Percentiles rank a stretch among this genome's conserved stretches.
phyloP scores from a whole-genome alignment of 2,888 invertebrate species.

The Agriopis aurantiaria region DNA sequence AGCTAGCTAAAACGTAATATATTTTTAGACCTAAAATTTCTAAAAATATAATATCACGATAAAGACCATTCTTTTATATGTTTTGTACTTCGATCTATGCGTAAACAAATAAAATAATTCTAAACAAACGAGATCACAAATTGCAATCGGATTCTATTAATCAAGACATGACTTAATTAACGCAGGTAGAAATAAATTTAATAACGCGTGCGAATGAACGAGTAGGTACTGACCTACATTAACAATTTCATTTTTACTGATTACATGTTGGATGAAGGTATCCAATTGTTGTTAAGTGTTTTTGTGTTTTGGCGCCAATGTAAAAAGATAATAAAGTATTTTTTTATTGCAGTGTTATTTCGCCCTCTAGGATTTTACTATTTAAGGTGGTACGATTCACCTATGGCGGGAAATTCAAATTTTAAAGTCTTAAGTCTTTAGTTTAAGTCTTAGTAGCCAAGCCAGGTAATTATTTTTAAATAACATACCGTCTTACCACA shows the following conservation, averaged over 20 bases:
- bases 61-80: too few species aligned
- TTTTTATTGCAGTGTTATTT: too few species aligned
- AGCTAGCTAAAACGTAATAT: too few species aligned
- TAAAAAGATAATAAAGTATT: not conserved
- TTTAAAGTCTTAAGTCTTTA: too few species aligned
- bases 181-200: slow-evolving; percentile 6
- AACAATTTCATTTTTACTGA: slow-evolving; percentile 18
- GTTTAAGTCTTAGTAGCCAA: too few species aligned
- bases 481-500: too few species aligned
- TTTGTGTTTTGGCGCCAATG: not conserved
- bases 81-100: not conserved
- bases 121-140: not conserved
- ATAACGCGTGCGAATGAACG: slow-evolving; percentile 17
- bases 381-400: too few species aligned
- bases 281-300: slow-evolving; percentile 13
- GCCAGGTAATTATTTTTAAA: too few species aligned
- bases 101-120: not conserved
- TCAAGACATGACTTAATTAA: slow-evolving; percentile 10
- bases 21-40: too few species aligned
- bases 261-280: slow-evolving; percentile 29
- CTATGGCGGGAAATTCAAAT: too few species aligned
- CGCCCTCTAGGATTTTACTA: too few species aligned
- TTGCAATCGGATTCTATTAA: not conserved
- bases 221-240: slow-evolving; percentile 27
- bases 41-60: too few species aligned